Base-by-base conservation (phyloP, 2,797 vertebrate genomes). In the Amphiprion clarkii region DNA sequence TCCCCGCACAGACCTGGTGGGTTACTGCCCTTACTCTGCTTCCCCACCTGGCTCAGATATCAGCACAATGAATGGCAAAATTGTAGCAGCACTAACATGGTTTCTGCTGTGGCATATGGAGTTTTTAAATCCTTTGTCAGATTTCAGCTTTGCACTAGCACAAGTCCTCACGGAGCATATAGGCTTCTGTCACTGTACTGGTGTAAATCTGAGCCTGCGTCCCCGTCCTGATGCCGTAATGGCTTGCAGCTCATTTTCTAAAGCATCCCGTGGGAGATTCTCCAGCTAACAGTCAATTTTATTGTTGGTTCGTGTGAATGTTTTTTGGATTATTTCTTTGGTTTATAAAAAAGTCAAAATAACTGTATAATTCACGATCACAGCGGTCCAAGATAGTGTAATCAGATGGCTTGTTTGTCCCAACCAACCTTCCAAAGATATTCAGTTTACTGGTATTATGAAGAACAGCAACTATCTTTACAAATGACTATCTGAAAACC, bases 91-190 rank as follows among this genome's bases (percentile, higher is more conserved):
- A 0, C 25, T 9, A 46, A 31, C 13, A n/a, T 44, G 57, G 31
- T 36, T 75, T 72, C 67, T 40, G 73, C 40, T 63, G 57, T 62
- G 69, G 46, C 73, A 75, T 71, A 54, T 58, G 66, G 46, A 36
- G 54, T 60, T 74, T 79, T 70, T 66, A 82, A 83, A 85, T 81
- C 79, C 67, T 64, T 33, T 74, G 74, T 86, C 65, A 83, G 74
- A 82, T 76, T 80, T 76, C 42, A 71, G 62, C 49, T 19, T 73
- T 70, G 51, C 44, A 78, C 76, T 76, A 76, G 56, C 71, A 75
- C 58, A 51, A 75, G 66, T 76, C 40, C 70, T 72, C 44, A 66
- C 52, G 62, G 70, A 66, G n/a, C 21, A 23, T 69, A 71, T 81
- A 54, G 82, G 67, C 78, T 76, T 88, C 48, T 78, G 74, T 53